Percentiles rank a stretch among this genome's conserved stretches.
Conservation (phyloP, 2,797 vertebrate genomes). For the Gadopsis marmoratus region DNA sequence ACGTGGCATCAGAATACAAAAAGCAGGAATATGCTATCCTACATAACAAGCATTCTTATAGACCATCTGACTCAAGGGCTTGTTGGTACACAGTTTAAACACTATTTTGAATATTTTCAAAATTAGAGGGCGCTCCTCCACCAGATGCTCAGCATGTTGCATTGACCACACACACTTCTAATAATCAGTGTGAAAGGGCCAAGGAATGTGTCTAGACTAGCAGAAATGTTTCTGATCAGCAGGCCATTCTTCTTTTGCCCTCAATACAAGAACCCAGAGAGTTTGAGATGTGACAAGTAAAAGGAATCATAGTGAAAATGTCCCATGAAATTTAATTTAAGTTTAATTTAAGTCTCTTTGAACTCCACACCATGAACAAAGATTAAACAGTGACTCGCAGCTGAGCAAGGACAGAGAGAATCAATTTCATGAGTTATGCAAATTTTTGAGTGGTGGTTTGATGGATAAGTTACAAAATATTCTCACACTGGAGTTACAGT, state of each 20-base stretch:
- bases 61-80: neutral
- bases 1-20: neutral
- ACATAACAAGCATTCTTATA: neutral
- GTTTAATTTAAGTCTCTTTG: constrained; percentile 43
- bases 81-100: constrained; percentile 10
- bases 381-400: constrained; percentile 36
- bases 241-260: constrained; percentile 27
- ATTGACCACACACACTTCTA: constrained; percentile 51
- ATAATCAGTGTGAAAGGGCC: constrained; percentile 48
- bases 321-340: constrained; percentile 33
- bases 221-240: constrained; percentile 58
- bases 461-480: constrained; percentile 28
- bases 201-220: constrained; percentile 46
- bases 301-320: constrained; percentile 18
- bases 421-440: constrained; percentile 47
- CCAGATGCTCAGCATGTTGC: constrained; percentile 33
- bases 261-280: constrained; percentile 15
- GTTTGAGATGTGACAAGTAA: constrained; percentile 32
- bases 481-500: constrained; percentile 4
- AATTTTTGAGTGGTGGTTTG: constrained; percentile 20
- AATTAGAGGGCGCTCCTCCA: constrained; percentile 28
- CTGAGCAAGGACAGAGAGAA: constrained; percentile 24
- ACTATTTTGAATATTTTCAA: constrained; percentile 14
- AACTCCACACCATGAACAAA: constrained; percentile 47
- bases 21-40: neutral